These are phyloP conservation scores for Proteles cristata DNA, from an alignment of 2,113 vertebrate genomes.

Conservation along the genomic window DNA sequence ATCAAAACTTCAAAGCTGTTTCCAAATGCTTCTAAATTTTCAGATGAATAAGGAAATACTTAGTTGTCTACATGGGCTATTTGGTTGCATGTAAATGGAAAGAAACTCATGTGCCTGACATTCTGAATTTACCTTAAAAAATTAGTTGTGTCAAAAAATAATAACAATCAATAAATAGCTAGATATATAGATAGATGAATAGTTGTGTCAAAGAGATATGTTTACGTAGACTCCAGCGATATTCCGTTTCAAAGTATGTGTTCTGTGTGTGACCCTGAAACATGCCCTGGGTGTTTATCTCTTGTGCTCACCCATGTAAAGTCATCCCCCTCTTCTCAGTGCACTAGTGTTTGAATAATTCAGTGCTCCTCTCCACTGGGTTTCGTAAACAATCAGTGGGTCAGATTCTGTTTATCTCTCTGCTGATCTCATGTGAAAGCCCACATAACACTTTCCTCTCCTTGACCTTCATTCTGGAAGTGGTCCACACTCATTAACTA, in stretches of 20 bases:
- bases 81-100: not conserved
- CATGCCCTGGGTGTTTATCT: not conserved
- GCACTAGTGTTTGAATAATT: not conserved
- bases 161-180: not conserved
- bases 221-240: not conserved
- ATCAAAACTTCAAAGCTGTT: not conserved
- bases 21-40: conserved; percentile 17
- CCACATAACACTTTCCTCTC: not conserved
- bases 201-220: not conserved
- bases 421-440: not conserved
- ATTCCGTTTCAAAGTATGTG: not conserved
- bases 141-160: not conserved
- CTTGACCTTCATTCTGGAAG: conserved; percentile 74
- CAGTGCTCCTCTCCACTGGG: not conserved
- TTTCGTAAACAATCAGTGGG: not conserved
- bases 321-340: not conserved
- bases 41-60: conserved; percentile 7
- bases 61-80: not conserved
- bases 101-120: not conserved
- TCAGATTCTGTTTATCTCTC: not conserved
- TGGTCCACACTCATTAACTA: conserved; percentile 62
- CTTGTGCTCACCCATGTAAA: not conserved
- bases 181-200: not conserved
- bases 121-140: conserved; percentile 23
- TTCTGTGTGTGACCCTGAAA: not conserved